These are phyloP conservation scores for Petrocephalus microphthalmus DNA, from an alignment of 2,113 vertebrate species.

Conservation along the genomic window DNA sequence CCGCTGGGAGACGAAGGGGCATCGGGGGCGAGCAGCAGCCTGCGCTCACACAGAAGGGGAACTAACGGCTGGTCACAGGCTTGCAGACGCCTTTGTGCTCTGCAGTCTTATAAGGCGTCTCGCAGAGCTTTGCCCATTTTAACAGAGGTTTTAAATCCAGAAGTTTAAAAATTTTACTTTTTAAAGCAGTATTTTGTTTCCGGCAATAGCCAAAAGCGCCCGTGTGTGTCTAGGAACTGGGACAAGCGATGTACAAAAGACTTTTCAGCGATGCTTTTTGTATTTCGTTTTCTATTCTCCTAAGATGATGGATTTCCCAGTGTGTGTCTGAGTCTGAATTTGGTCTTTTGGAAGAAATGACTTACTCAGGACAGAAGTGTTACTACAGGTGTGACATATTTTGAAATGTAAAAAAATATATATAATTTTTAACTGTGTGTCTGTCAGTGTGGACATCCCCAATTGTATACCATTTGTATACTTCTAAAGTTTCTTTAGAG, in stretches of 20 bases:
- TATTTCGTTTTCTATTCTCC: constrained; percentile 2
- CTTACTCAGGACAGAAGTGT: constrained; percentile 1
- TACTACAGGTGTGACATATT: background rate
- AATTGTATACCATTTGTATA: background rate
- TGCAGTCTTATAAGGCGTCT: background rate
- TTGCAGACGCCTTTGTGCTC: background rate
- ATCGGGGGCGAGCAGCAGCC: background rate
- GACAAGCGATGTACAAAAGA: background rate
- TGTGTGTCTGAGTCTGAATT: background rate
- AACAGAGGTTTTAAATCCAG: constrained; percentile 14
- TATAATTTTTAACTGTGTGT: background rate
- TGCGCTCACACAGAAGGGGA: background rate
- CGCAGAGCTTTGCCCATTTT: background rate
- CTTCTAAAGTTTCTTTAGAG: background rate
- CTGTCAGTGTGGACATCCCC: background rate
- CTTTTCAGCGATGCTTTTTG: background rate
- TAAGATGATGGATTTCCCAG: background rate
- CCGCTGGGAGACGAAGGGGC: constrained; percentile 32
- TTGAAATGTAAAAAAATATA: background rate
- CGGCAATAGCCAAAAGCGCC: background rate
- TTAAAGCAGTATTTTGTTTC: constrained; percentile 17
- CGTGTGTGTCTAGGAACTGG: background rate
- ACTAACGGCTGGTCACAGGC: background rate
- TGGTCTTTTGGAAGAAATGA: background rate
- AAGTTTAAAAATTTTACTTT: constrained; percentile 8